Evolutionary conservation across 2,888 invertebrate genomes (phyloP), one percentile per base, ranked within the genome.

Genomic region (Melanargia galathea): DNA sequence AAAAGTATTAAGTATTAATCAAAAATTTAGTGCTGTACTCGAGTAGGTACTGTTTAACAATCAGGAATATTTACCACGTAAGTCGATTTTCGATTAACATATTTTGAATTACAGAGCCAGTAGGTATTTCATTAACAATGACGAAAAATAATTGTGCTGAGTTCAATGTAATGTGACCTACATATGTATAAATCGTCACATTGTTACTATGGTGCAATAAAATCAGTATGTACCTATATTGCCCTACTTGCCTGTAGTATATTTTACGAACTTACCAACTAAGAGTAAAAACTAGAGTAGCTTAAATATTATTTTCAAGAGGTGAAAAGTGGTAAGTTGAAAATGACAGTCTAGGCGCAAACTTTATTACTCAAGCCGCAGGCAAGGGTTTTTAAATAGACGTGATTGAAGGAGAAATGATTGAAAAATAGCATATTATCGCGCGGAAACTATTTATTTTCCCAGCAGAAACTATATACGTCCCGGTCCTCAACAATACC

Each of bases 91-190:
- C 13, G 30, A 51, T 51, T 33, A 10, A 18, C 51, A 30, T 51
- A 33, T 33, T 18, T 18, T 33, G 30, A 8, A 30, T 22, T 51
- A 30, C n/a, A 30, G 6, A n/a, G n/a, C n/a, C n/a, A n/a, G n/a
- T n/a, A n/a, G n/a, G n/a, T 24, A 24, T 49, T 18, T 8, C 24
- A 24, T n/a, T 11, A 30, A 33, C 10, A 26, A 33, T 10, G 33
- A 48, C 24, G 48, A 51, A 51, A 51, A 30, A 6, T 30, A 30
- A 18, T 51, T 51, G 33, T 33, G 30, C 51, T 18, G 51, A 51
- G 51, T 33, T 51, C 51, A 51, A 51, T 16, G 5, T 18, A 18
- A 51, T 18, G 51, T 30, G 33, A 33, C 51, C 51, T 46, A 3
- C 51, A 30, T 46, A 3, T 51, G 7, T 26, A 49, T 24, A 48